Base-by-base conservation (phyloP, 2,113 vertebrate genomes). In the Trematocara unimaculatum region DNA sequence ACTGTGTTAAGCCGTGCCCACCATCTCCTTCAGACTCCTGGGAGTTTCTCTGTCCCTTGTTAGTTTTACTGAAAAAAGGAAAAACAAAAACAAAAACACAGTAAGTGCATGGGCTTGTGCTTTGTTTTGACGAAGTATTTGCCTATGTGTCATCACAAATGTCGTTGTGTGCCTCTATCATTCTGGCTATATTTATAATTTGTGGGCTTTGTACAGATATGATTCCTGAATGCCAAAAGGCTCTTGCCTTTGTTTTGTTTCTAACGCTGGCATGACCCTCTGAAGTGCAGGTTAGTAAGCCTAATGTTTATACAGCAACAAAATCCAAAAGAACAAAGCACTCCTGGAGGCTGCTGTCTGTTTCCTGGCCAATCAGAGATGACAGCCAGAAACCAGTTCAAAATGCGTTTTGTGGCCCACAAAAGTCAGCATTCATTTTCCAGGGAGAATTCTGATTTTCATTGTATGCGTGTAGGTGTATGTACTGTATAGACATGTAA, bases 231-330 rank as follows among this genome's bases (percentile, higher is more conserved):
- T 85, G 81, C 80, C 45, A 78, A 84, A 17, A 78, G 38, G 35
- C 33, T 51, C 77, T 56, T 15, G 29, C 23, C 53, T 87, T 91
- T 93, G 67, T 88, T 90, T 87, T n/a, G 33, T 47, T n/a, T 80
- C 33, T 51, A 55, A 82, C 78, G 82, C 87, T 84, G 53, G 78
- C 79, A 78, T 64, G 56, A 86, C 10, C 81, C 85, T 84, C 77
- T 86, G 83, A 87, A 93, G 72, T 84, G 81, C 86, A 92, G 89
- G 86, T 89, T 88, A 84, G 88, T 53, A 70, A 81, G 23, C 80
- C 60, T 78, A 84, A 88, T 92, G 84, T 93, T 91, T 91, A 81
- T 26, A 86, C 87, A 84, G 81, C 15, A 64, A 29, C 58, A 67
- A 79, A 78, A 86, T 90, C 40, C 58, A 62, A 38, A 54, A 85